Percentiles rank a stretch among this genome's conserved stretches.
These are phyloP conservation scores for Entomyzon cyanotis DNA, from an alignment of 2,113 vertebrate species.

Conservation along the genomic window DNA sequence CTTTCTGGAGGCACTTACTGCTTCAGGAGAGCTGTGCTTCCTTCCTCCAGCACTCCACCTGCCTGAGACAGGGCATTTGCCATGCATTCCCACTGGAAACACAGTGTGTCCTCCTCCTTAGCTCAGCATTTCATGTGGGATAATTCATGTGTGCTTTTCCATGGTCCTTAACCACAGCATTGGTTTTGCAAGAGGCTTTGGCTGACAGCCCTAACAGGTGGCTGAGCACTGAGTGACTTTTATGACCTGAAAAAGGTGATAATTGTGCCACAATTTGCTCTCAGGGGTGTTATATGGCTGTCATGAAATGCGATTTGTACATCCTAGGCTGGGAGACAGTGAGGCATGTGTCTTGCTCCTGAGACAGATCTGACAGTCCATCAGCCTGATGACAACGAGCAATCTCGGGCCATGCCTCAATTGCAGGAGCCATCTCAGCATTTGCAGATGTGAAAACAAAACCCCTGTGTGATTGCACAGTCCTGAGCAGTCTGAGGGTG, in stretches of 20 bases:
- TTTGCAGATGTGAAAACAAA: background rate
- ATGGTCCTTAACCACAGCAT: background rate
- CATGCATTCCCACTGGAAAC: background rate
- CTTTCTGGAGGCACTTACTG: background rate
- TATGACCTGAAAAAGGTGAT: conserved; percentile 24
- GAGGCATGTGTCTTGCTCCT: background rate
- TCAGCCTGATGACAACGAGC: background rate
- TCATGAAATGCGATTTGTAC: conserved; percentile 41
- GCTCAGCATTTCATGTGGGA: background rate
- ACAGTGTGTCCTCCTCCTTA: background rate
- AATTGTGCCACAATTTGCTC: conserved; percentile 45
- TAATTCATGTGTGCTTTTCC: background rate
- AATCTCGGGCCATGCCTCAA: background rate
- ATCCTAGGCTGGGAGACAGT: background rate
- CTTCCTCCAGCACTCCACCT: background rate
- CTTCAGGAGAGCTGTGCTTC: background rate
- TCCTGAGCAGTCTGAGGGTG: background rate
- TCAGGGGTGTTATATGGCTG: conserved; percentile 47
- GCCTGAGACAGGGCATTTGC: background rate
- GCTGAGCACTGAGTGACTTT: conserved; percentile 49
- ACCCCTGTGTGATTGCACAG: background rate
- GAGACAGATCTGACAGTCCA: conserved; percentile 4
- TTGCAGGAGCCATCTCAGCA: background rate
- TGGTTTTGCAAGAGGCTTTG: background rate
- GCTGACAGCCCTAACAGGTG: conserved; percentile 37